Evolutionary conservation across 2,797 vertebrate genomes (phyloP).

Genomic region (Coregonus suidteri): DNA sequence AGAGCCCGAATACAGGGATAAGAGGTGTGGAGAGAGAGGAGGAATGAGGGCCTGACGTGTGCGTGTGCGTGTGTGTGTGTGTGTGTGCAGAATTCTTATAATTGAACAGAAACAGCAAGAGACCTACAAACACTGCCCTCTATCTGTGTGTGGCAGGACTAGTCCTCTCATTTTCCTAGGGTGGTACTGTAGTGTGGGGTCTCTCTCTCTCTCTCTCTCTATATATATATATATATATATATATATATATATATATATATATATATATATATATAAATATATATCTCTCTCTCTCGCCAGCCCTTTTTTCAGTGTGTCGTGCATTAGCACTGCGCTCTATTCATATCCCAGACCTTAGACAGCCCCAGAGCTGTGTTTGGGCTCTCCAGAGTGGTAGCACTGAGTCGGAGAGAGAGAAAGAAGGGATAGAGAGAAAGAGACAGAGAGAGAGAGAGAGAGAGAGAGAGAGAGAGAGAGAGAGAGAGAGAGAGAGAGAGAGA

Average conservation of each 20-base stretch:
- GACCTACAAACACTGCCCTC: conserved; percentile 25
- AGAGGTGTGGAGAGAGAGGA: background rate
- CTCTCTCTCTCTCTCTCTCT: too few relatives aligned
- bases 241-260: too few relatives aligned
- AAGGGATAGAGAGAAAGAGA: background rate
- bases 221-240: background rate
- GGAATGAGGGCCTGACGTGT: background rate
- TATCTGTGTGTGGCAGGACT: conserved; percentile 14
- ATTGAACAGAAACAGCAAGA: background rate
- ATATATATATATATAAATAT: background rate
- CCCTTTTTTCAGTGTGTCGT: too few relatives aligned
- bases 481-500: conserved; percentile 11
- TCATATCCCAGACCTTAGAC: background rate
- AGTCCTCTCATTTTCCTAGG: background rate
- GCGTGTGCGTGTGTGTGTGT: conserved; percentile 6
- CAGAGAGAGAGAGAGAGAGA: too few relatives aligned
- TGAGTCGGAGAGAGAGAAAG: background rate
- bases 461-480: too few relatives aligned
- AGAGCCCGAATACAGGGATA: background rate
- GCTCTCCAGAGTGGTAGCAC: background rate
- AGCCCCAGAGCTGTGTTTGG: background rate
- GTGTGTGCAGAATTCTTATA: background rate
- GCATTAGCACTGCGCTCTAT: background rate
- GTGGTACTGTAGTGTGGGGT: background rate
- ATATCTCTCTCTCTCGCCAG: background rate